phyloP scores from a whole-genome alignment of 1,140 invertebrate species.

The Muscidifurax raptorellus region DNA sequence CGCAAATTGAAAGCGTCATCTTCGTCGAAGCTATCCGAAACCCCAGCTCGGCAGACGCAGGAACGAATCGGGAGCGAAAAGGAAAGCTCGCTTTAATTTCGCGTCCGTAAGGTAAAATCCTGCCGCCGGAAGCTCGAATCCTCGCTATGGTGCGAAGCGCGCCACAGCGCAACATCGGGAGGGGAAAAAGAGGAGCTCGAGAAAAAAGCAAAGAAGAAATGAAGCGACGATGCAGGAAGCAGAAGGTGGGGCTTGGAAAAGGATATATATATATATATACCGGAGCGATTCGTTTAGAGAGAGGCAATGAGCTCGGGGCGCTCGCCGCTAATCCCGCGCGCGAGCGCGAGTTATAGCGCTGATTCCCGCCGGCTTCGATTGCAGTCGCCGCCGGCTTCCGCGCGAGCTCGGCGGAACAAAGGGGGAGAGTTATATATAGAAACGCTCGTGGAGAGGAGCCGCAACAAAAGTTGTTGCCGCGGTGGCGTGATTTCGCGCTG shows the following conservation, averaged over 20 bases:
- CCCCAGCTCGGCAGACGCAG: no score
- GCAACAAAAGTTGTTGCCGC: not conserved
- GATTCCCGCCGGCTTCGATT: conserved; percentile 11
- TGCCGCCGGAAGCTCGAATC: not conserved
- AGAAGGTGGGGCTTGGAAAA: not conserved
- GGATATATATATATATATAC: conserved; percentile 28
- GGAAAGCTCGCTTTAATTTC: not conserved
- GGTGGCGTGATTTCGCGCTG: not conserved
- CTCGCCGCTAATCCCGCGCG: conserved; percentile 30
- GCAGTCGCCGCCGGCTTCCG: not conserved
- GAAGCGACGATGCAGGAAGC: not conserved
- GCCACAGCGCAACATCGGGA: not conserved
- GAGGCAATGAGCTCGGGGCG: not conserved
- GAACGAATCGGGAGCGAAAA: not conserved
- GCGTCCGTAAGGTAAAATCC: not conserved
- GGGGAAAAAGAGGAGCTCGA: not conserved
- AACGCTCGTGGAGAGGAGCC: not conserved
- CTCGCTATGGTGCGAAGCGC: no score
- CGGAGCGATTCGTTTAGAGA: not conserved
- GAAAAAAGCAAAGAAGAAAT: not conserved
- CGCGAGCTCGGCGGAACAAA: not conserved
- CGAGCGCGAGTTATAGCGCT: conserved; percentile 28
- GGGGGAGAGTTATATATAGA: conserved; percentile 8
- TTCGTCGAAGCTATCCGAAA: not conserved
- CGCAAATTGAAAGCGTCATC: not conserved